These are phyloP conservation scores for Ptychoptera contaminata DNA, from an alignment of 2,888 invertebrate species.

Conservation along the genomic window DNA sequence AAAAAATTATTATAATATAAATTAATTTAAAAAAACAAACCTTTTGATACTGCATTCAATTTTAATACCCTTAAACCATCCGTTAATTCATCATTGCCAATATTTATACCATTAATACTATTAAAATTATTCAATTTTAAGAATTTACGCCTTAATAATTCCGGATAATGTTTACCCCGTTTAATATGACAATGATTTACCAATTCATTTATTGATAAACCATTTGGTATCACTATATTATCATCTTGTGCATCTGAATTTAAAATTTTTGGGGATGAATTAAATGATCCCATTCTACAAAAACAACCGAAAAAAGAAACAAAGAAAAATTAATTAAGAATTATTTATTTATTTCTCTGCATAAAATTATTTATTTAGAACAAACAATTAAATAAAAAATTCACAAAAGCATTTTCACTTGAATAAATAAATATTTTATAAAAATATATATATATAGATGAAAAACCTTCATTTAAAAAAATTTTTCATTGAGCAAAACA, in stretches of 20 bases:
- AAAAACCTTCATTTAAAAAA: too few species aligned
- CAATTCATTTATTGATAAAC: slow-evolving; percentile 33
- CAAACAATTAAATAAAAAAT: too few species aligned
- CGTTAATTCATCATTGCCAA: slow-evolving; percentile 20
- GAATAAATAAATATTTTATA: too few species aligned
- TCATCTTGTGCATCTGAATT: slow-evolving; percentile 47
- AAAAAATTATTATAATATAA: not conserved
- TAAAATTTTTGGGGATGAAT: slow-evolving; percentile 46
- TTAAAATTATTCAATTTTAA: slow-evolving; percentile 16
- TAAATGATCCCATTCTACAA: slow-evolving; percentile 58
- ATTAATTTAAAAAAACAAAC: slow-evolving; percentile 14
- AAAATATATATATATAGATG: too few species aligned
- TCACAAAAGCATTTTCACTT: too few species aligned
- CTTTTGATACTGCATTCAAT: slow-evolving; percentile 33
- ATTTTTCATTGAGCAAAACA: too few species aligned
- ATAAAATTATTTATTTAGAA: too few species aligned
- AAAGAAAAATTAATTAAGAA: not conserved
- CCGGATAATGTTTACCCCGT: slow-evolving; percentile 32
- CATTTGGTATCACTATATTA: slow-evolving; percentile 33
- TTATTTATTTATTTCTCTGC: not conserved
- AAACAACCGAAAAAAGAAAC: slow-evolving; percentile 9
- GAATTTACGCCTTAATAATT: slow-evolving; percentile 30
- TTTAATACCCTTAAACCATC: slow-evolving; percentile 28
- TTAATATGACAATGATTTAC: slow-evolving; percentile 35
- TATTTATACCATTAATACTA: slow-evolving; percentile 7